Percentiles rank a stretch among this genome's conserved stretches.
These are phyloP conservation scores for Empis livida DNA, from an alignment of 2,888 invertebrate species.

Conservation along the genomic window DNA sequence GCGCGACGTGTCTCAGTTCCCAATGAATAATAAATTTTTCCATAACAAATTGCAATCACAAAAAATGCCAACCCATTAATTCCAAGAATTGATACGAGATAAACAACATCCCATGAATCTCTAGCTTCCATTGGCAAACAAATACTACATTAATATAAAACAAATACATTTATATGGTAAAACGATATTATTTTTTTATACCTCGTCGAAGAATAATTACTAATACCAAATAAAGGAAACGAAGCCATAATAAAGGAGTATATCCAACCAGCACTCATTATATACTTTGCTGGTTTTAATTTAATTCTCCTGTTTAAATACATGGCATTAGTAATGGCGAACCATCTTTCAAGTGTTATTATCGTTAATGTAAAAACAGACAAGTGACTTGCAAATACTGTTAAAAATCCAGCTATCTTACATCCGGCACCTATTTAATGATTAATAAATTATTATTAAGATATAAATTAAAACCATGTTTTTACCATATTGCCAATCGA, in stretches of 20 bases:
- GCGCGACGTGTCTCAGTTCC: constrained; percentile 50
- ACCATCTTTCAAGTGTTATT: constrained; percentile 75
- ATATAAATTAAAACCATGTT: neutral
- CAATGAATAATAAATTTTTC: constrained; percentile 71
- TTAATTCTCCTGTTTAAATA: constrained; percentile 69
- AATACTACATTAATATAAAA: constrained; percentile 42
- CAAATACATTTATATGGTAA: neutral
- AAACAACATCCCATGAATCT: constrained; percentile 53
- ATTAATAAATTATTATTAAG: neutral
- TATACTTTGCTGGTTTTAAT: constrained; percentile 54
- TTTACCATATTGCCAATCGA: constrained; percentile 72
- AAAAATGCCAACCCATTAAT: constrained; percentile 71
- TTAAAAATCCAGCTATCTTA: constrained; percentile 74
- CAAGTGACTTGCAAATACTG: constrained; percentile 74
- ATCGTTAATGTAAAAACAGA: constrained; percentile 79
- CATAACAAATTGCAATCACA: constrained; percentile 72
- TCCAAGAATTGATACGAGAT: constrained; percentile 58
- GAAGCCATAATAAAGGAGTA: constrained; percentile 65
- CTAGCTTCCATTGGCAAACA: constrained; percentile 79
- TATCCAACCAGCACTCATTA: constrained; percentile 68
- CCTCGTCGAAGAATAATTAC: constrained; percentile 78
- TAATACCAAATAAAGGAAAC: constrained; percentile 69
- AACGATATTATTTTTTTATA: constrained; percentile 17
- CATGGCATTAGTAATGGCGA: constrained; percentile 71
- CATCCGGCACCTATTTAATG: constrained; percentile 53